Evolutionary conservation across 2,113 vertebrate species (phyloP).

Genomic region (Siniperca knerii): DNA sequence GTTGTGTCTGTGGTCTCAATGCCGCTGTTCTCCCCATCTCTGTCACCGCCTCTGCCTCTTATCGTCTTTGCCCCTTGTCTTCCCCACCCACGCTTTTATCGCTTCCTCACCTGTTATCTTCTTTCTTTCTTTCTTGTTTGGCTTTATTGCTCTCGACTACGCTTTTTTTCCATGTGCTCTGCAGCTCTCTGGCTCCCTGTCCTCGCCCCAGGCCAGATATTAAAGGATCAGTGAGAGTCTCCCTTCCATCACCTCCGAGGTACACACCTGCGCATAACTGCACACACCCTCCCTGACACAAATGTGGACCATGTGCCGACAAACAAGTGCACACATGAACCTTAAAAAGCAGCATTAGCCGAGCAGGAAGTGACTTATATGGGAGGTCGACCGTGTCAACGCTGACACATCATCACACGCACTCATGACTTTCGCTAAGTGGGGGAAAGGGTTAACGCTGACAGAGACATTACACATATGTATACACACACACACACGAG

Average conservation of each 20-base stretch:
- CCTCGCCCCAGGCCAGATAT: conserved; percentile 72
- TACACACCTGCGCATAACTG: conserved; percentile 80
- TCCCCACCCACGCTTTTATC: conserved; percentile 41
- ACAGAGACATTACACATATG: conserved; percentile 64
- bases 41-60: conserved; percentile 33
- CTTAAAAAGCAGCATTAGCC: conserved; percentile 28
- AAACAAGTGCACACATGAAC: conserved; percentile 40
- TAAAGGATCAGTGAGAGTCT: conserved; percentile 85
- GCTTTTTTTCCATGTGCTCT: conserved; percentile 48
- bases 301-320: conserved; percentile 24
- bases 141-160: conserved; percentile 44
- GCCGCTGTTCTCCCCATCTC: conserved; percentile 8
- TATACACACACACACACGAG: conserved; percentile 54
- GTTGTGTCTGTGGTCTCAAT: conserved; percentile 53
- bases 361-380: conserved; percentile 64
- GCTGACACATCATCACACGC: conserved; percentile 64
- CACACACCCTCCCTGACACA: conserved; percentile 36
- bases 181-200: conserved; percentile 34
- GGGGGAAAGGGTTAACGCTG: conserved; percentile 67
- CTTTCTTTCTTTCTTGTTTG: conserved; percentile 39
- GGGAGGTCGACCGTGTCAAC: conserved; percentile 25
- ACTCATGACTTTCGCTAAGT: conserved; percentile 42
- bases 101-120: conserved; percentile 55
- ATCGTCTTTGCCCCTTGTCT: conserved; percentile 21
- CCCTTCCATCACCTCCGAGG: conserved; percentile 77